Evolutionary conservation across 2,113 vertebrate genomes (phyloP).

Genomic region (Theristicus caerulescens): DNA sequence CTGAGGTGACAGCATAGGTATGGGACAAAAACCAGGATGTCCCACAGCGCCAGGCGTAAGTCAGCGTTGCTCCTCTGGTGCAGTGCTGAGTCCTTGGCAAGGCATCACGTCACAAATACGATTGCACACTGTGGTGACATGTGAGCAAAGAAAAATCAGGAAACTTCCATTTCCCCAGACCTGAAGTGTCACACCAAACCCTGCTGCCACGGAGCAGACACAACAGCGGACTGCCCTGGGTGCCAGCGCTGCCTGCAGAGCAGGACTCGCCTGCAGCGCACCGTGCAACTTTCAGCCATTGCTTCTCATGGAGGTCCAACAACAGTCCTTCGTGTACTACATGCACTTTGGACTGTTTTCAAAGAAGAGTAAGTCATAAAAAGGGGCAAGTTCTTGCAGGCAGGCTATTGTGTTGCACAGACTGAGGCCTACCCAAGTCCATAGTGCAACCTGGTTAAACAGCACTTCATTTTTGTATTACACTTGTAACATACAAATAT

Average conservation of each 20-base stretch:
- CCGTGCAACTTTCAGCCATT: not conserved
- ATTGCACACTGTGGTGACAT: rapidly evolving
- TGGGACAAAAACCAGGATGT: not conserved
- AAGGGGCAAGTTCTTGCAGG: constrained; percentile 32
- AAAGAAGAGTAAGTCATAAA: constrained; percentile 24
- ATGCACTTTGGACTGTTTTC: constrained; percentile 10
- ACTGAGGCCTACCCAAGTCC: constrained; percentile 27
- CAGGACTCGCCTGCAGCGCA: not conserved
- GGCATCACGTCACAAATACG: not conserved
- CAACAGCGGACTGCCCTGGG: not conserved
- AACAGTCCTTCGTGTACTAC: not conserved
- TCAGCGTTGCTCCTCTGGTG: not conserved
- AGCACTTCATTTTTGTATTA: not conserved
- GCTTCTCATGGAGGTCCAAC: not conserved
- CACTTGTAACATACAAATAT: not conserved
- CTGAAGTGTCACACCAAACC: not conserved
- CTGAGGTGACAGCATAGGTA: not conserved
- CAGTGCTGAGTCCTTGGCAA: not conserved
- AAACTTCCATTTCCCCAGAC: not conserved
- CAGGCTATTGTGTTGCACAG: not conserved
- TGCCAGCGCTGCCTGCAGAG: not conserved
- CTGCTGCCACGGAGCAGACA: not conserved
- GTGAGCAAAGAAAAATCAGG: not conserved
- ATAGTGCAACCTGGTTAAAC: constrained; percentile 48
- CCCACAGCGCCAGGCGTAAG: rapidly evolving